Evolutionary conservation across 2,797 vertebrate genomes (phyloP), one percentile per base, ranked within the genome.

Genomic region (Psittacula echo): DNA sequence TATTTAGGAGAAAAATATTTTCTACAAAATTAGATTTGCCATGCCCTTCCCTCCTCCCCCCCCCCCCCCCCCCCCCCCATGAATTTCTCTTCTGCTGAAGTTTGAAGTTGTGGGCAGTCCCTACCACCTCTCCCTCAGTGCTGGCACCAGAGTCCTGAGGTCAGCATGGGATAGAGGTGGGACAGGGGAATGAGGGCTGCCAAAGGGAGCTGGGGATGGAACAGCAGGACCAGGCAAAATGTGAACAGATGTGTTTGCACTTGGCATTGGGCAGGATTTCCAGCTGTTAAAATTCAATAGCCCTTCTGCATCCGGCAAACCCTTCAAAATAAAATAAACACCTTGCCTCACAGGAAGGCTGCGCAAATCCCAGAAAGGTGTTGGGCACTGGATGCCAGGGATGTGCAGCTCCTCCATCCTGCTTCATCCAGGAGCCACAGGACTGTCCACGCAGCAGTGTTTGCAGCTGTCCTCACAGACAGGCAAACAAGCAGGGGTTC

Each of bases 271-370:
- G 18, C 21, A 74, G 26, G 13, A 45, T 72, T 60, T 44, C 56
- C 84, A 70, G 61, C 66, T 66, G 51, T 47, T 66, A 9, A 60
- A 83, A 67, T 56, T 20, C 79, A 48, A 19, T 1, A 64, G 41
- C 20, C 24, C 32, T 86, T 85, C 61, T 30, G 29, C 41, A 32
- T 50, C 44, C n/a, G 22, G 41, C 65, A 85, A 89, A 19, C 44
- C 30, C 58, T 64, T 42, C 34, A 62, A 34, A 71, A 62, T 7
- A 6, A 60, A 60, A 71, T 13, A 16, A 64, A 62, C 17, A 8
- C 39, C 26, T 70, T 23, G 45, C 26, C 32, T 72, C 6, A 1
- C 1, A 0, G 4, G 32, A 48, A 61, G 42, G 37, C 64, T 42
- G 14, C 1, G 1, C 58, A 54, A 68, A 66, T 51, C 45, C 53